phyloP scores from a whole-genome alignment of 2,113 vertebrate species.

The Phylloscopus whistleri region DNA sequence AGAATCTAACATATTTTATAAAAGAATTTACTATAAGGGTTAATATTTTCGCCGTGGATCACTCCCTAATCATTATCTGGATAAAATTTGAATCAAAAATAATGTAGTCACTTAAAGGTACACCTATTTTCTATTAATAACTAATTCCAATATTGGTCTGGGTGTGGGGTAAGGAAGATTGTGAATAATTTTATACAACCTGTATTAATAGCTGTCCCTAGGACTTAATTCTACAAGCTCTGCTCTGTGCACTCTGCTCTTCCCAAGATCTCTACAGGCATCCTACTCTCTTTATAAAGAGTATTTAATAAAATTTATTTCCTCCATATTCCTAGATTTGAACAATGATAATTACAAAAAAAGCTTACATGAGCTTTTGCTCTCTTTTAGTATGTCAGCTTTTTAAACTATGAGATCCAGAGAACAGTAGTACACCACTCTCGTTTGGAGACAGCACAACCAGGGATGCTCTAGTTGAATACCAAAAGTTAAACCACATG shows the following conservation, averaged over 20 bases:
- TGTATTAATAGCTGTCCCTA: neutral
- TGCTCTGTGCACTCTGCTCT: neutral
- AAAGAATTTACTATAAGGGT: neutral
- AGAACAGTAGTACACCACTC: neutral
- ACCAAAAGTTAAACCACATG: neutral
- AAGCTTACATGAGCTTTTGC: neutral
- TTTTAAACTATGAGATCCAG: neutral
- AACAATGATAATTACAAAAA: neutral
- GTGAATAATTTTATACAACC: neutral
- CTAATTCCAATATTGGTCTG: neutral
- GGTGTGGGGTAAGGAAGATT: rapidly evolving
- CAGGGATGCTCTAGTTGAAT: neutral
- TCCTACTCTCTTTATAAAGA: rapidly evolving
- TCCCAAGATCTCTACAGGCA: neutral
- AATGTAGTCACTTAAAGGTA: neutral
- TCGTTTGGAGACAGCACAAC: neutral
- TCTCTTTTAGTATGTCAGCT: neutral
- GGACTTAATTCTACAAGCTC: neutral
- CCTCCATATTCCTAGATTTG: neutral
- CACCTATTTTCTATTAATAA: neutral
- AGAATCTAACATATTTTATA: neutral
- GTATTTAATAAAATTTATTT: neutral
- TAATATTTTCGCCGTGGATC: neutral
- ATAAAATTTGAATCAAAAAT: neutral
- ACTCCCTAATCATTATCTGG: neutral